Conservation (phyloP, 2,888 invertebrate species). For the Drosophila anceps region DNA sequence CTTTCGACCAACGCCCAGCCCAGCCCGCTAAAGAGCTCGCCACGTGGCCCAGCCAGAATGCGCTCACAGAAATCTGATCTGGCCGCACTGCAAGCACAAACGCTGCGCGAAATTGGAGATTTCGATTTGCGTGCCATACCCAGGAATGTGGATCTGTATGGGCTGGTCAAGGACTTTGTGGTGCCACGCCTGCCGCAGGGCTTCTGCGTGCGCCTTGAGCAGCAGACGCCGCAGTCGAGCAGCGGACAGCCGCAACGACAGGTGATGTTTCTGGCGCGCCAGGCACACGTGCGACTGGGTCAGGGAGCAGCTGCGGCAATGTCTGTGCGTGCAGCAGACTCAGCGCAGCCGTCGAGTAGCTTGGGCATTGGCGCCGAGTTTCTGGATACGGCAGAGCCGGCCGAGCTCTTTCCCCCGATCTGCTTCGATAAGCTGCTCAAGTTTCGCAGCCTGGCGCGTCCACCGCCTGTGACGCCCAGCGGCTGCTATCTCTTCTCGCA, state of each 20-base stretch:
- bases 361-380: constrained; percentile 75
- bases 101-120: constrained; percentile 80
- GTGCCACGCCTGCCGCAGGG: constrained; percentile 84
- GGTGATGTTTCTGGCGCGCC: constrained; percentile 78
- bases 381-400: constrained; percentile 80
- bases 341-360: neutral
- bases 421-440: constrained; percentile 81
- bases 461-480: constrained; percentile 13
- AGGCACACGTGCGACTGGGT: constrained; percentile 59
- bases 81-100: constrained; percentile 35
- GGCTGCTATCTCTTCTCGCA: constrained; percentile 81
- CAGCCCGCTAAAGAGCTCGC: constrained; percentile 79
- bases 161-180: constrained; percentile 83
- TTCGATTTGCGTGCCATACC: constrained; percentile 84
- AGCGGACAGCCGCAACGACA: constrained; percentile 35
- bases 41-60: constrained; percentile 70
- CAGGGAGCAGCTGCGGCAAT: constrained; percentile 10
- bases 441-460: constrained; percentile 61
- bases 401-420: constrained; percentile 79
- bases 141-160: constrained; percentile 81
- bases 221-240: constrained; percentile 51
- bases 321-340: neutral
- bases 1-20: constrained; percentile 72
- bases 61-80: constrained; percentile 71
- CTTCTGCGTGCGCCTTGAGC: constrained; percentile 80